A percentile compares a stretch with the other conserved stretches of the same genome.
phyloP scores from a whole-genome alignment of 2,888 invertebrate species.

The Standfussiana lucernea region DNA sequence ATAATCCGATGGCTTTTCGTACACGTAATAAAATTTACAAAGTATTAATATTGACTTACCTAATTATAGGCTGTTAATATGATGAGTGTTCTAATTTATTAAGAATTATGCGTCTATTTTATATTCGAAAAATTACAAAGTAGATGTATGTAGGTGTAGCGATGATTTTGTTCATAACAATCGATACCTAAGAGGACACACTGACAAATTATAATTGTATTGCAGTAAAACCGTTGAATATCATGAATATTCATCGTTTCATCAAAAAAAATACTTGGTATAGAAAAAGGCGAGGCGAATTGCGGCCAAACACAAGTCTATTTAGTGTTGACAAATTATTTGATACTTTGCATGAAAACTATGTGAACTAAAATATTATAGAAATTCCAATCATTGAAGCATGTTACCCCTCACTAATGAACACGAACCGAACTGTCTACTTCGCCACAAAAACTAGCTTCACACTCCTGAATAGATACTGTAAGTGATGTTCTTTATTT shows the following conservation, averaged over 20 bases:
- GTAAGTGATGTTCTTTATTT: constrained; percentile 83
- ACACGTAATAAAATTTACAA: constrained; percentile 46
- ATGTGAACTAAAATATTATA: not conserved
- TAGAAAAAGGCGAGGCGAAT: too few relatives aligned
- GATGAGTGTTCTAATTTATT: constrained; percentile 23
- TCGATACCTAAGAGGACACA: not conserved
- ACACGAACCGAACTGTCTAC: constrained; percentile 46
- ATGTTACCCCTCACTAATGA: constrained; percentile 19
- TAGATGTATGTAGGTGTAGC: not conserved
- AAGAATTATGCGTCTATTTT: constrained; percentile 12
- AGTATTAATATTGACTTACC: constrained; percentile 59
- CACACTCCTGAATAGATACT: constrained; percentile 70
- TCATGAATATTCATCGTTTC: not conserved
- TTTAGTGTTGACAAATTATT: too few relatives aligned
- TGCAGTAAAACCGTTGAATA: not conserved
- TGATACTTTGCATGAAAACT: not conserved
- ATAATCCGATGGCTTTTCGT: constrained; percentile 49
- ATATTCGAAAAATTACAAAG: not conserved
- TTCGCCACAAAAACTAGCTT: constrained; percentile 66
- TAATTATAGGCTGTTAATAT: constrained; percentile 57
- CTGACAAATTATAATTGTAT: not conserved
- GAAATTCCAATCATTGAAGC: not conserved
- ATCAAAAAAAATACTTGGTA: not conserved
- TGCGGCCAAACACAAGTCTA: too few relatives aligned
- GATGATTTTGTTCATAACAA: not conserved